phyloP scores from a whole-genome alignment of 1,140 invertebrate genomes.

The Notospermus geniculatus region DNA sequence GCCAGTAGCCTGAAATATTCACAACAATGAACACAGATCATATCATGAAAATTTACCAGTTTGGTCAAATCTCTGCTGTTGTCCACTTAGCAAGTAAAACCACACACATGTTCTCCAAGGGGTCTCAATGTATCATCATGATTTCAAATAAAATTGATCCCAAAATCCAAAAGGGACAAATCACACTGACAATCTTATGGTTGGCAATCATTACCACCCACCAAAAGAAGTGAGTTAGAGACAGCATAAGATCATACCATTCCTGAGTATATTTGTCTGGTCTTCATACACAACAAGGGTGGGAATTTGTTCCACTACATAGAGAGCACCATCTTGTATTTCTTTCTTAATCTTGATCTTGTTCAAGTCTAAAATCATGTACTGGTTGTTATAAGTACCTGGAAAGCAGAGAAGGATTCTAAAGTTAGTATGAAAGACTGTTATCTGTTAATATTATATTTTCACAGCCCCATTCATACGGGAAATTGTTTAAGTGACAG shows the following conservation, averaged over 20 bases:
- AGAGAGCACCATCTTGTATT: slow-evolving; percentile 46
- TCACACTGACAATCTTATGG: too few relatives aligned
- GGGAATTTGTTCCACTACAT: slow-evolving; percentile 56
- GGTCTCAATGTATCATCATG: too few relatives aligned
- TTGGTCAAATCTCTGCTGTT: too few relatives aligned
- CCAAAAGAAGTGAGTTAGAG: too few relatives aligned
- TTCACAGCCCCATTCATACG: neutral
- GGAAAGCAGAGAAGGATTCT: neutral
- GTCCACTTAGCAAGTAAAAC: too few relatives aligned
- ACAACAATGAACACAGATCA: neutral
- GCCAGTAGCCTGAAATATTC: slow-evolving; percentile 46
- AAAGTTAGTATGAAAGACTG: neutral
- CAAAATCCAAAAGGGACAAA: too few relatives aligned
- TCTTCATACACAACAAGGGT: slow-evolving; percentile 41
- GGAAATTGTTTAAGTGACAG: neutral
- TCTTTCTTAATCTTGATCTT: slow-evolving; percentile 31
- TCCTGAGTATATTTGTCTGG: slow-evolving; percentile 38
- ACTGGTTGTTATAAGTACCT: slow-evolving; percentile 57
- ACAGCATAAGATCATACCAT: slow-evolving; percentile 30
- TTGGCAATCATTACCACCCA: too few relatives aligned
- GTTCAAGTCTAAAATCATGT: slow-evolving; percentile 53
- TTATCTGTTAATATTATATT: neutral
- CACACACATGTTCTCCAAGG: too few relatives aligned
- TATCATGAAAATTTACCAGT: slow-evolving; percentile 1
- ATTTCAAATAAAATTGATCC: too few relatives aligned